A percentile compares a stretch with the other conserved stretches of the same genome.
Conservation (phyloP, 2,113 vertebrate genomes). For the Rhinogobius similis region DNA sequence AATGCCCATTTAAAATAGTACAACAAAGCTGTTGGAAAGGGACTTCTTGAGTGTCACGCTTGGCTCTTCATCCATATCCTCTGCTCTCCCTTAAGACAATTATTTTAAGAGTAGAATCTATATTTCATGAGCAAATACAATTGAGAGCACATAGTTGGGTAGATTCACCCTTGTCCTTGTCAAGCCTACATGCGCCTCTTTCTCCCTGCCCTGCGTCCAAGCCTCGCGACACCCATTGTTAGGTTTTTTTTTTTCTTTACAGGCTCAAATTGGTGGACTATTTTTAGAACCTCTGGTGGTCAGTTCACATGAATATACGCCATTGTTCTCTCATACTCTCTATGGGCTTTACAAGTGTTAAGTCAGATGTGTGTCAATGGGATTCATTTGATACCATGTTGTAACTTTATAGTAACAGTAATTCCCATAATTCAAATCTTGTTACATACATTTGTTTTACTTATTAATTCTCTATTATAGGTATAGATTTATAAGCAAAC, state of each 20-base stretch:
- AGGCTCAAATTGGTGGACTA: not conserved
- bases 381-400: no score
- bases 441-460: no score
- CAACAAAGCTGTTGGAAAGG: not conserved
- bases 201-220: not conserved
- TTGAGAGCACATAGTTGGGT: not conserved
- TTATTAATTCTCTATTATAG: no score
- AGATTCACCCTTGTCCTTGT: conserved; percentile 3
- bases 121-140: not conserved
- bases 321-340: not conserved
- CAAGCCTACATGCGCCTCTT: not conserved
- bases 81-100: not conserved
- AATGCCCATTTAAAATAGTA: not conserved
- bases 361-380: no score
- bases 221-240: not conserved
- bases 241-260: not conserved
- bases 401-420: no score
- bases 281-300: not conserved
- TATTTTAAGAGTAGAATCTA: not conserved
- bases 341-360: not conserved
- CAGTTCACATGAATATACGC: not conserved
- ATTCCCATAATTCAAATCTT: no score
- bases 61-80: not conserved
- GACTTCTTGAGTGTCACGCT: not conserved
- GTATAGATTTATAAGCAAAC: no score